Evolutionary conservation across 2,797 vertebrate genomes (phyloP), one percentile per base, ranked within the genome.

Genomic region (Odontamblyopus rebecca): DNA sequence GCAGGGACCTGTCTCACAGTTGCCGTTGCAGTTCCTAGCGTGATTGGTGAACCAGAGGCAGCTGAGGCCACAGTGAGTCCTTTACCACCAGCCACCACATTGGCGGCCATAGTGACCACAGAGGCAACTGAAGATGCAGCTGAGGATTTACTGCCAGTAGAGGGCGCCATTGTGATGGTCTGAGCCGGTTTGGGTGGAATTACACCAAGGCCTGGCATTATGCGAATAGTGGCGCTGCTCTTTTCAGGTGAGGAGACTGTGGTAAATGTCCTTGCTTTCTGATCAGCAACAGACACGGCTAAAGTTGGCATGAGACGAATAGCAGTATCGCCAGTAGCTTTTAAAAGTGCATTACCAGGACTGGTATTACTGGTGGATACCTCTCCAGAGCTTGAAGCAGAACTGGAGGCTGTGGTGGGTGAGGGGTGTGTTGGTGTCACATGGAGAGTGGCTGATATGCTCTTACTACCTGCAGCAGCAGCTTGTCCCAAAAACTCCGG

Each of bases 301-400:
- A 99, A 85, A 0, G 97, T 97, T 0, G 98, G 98, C 98, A 99
- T 99, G 77, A 99, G 88, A 3, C 97, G 95, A 82, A 99, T 98
- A 0, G 96, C 94, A 0, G 95, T 83, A 0, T 96, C 94, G 0
- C 95, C 90, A 0, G 94, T 75, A 0, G 95, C 85, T 85, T 98
- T 98, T 80, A 97, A 70, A 76, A 97, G 87, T 0, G 96, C 91
- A 61, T 96, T 90, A 1, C 94, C 78, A 0, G 89, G 54, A 7
- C 91, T 81, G 0, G 87, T 73, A 76, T 94, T 95, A 4, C 88
- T 92, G 70, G 89, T 89, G 13, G 94, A 90, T 3, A 81, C 88
- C 0, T 97, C 97, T 0, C 89, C 86, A 0, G 91, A 16, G 16
- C 93, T 90, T 5, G 94, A 76, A 2, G 91, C 3, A 4, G 82